Percentiles rank a stretch among this genome's conserved stretches.
These are phyloP conservation scores for Molossus alvarezi DNA, from an alignment of 2,797 vertebrate genomes.

Conservation along the genomic window DNA sequence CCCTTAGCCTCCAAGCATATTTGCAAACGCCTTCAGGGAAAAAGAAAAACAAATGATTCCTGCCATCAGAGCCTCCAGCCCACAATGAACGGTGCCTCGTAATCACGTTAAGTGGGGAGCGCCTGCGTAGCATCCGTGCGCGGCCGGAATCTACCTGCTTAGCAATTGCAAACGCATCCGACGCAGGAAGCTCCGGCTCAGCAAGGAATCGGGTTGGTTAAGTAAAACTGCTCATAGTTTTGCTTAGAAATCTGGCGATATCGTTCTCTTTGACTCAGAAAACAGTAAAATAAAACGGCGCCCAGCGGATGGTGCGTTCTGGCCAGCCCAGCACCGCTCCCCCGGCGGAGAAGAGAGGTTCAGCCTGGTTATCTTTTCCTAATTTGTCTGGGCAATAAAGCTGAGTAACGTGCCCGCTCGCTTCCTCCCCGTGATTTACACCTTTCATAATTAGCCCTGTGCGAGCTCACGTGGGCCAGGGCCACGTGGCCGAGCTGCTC, in stretches of 20 bases:
- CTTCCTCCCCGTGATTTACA: constrained; percentile 16
- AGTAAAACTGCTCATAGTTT: neutral
- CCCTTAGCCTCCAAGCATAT: constrained; percentile 73
- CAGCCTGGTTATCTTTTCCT: constrained; percentile 49
- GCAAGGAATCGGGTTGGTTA: accelerated
- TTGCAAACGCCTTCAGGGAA: constrained; percentile 75
- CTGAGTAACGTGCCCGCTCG: neutral
- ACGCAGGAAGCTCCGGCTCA: neutral
- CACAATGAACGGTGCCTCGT: neutral
- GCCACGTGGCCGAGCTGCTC: neutral
- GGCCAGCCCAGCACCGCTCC: accelerated
- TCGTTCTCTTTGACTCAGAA: neutral
- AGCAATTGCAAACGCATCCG: accelerated
- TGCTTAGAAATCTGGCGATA: neutral
- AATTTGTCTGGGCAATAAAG: constrained; percentile 48
- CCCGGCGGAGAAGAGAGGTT: neutral
- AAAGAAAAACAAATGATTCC: constrained; percentile 63
- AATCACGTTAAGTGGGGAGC: neutral
- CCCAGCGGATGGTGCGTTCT: accelerated
- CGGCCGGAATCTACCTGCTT: neutral
- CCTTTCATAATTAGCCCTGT: constrained; percentile 63
- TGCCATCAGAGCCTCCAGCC: constrained; percentile 49
- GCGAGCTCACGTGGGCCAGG: neutral
- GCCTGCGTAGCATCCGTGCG: accelerated
- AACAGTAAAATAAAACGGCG: neutral